A percentile compares a stretch with the other conserved stretches of the same genome.
phyloP scores from a whole-genome alignment of 2,888 invertebrate genomes.

The Caenorhabditis imperialis region DNA sequence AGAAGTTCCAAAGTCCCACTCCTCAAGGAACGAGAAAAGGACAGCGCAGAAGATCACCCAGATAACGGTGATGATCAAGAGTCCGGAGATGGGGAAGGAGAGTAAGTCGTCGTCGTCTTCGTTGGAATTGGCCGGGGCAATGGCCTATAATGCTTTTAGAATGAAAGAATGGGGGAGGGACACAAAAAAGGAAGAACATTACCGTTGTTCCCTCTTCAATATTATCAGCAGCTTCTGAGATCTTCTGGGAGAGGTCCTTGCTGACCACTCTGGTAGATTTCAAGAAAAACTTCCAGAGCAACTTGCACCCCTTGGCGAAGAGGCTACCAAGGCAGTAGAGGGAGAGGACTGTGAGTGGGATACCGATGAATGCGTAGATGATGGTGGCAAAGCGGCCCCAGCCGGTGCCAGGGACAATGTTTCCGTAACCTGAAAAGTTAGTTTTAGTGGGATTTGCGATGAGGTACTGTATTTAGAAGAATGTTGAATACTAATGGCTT shows the following conservation, averaged over 20 bases:
- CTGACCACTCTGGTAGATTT: slow-evolving; percentile 65
- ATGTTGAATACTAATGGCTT: too few relatives aligned
- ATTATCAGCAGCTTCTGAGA: slow-evolving; percentile 44
- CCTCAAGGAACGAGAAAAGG: slow-evolving; percentile 70
- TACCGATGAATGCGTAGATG: slow-evolving; percentile 74
- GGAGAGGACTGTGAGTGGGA: slow-evolving; percentile 75
- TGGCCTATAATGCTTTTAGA: slow-evolving; percentile 14
- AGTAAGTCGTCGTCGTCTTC: slow-evolving; percentile 71
- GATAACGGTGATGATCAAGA: slow-evolving; percentile 70
- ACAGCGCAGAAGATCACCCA: slow-evolving; percentile 74
- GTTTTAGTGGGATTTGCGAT: background rate
- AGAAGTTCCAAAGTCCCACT: slow-evolving; percentile 74
- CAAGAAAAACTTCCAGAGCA: slow-evolving; percentile 63
- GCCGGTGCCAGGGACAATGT: slow-evolving; percentile 71
- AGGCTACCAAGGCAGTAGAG: slow-evolving; percentile 71
- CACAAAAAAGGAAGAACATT: background rate
- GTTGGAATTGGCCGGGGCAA: background rate
- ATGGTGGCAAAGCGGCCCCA: slow-evolving; percentile 74
- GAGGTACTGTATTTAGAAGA: too few relatives aligned
- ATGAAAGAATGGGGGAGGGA: background rate
- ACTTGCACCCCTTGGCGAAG: slow-evolving; percentile 70
- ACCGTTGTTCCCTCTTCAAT: slow-evolving; percentile 51
- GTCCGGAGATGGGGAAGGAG: slow-evolving; percentile 74
- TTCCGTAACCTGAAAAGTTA: slow-evolving; percentile 71
- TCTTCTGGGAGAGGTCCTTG: slow-evolving; percentile 73